Base-by-base conservation (phyloP, 2,888 invertebrate species). In the Sinelater perroti region DNA sequence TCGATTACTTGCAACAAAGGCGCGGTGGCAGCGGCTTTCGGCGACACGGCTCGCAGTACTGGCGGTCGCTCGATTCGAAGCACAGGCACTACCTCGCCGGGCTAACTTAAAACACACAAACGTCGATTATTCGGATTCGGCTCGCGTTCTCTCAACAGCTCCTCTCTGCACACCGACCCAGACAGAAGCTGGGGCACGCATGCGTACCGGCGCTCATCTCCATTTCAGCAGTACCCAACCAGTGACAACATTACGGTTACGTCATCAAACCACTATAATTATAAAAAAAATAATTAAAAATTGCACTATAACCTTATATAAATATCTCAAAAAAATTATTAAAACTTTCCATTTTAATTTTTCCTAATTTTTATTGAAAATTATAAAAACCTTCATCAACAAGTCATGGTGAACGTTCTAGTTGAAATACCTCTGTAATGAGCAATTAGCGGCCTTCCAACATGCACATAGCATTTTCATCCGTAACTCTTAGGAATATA, bases 141-240 rank as follows among this genome's bases (percentile, higher is more conserved):
- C 67, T 69, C 72, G 70, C 72, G 73, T 72, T 71, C 72, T 73
- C 67, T 66, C 70, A 66, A 63, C 71, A 68, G 68, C 69, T 70
- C 63, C 69, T 68, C 61, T 62, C 69, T 69, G 69, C 68, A 64
- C 67, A 62, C 57, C 62, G 53, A 60, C 56, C 40, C 55, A 62
- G 60, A 61, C 56, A 58, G 57, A 60, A 57, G 44, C 42, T 36
- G 42, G 14, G 31, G 21, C 62, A 67, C 68, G 68, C 65, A 36
- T n/a, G 21, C 42, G 24, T 44, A 31, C 8, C n/a, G n/a, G n/a
- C n/a, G n/a, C n/a, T n/a, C n/a, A n/a, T n/a, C 3, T n/a, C 8
- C 21, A 44, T 3, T 4, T 7, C 38, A 38, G 46, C 5, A 17
- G 20, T 36, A 16, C 54, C 18, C 46, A 52, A 57, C 5, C 20